Conservation (phyloP, 2,113 vertebrate species). For the Bucco capensis region DNA sequence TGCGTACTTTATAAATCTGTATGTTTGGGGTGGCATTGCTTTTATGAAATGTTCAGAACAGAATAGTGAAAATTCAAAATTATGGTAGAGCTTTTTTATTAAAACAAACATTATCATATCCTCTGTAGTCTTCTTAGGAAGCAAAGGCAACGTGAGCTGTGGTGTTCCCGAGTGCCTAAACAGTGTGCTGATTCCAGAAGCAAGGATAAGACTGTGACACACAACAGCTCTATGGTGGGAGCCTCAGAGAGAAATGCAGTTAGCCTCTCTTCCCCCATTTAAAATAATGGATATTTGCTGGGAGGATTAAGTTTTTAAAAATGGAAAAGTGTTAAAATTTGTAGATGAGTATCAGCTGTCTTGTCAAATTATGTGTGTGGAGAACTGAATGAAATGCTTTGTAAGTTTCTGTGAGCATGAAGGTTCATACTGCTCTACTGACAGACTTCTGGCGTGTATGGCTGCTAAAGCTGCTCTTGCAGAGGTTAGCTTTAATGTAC, state of each 20-base stretch:
- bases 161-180: not conserved
- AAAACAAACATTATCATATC: not conserved
- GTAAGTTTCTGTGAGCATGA: not conserved
- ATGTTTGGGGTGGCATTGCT: not conserved
- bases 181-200: not conserved
- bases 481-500: not conserved
- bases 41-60: not conserved
- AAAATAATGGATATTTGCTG: not conserved
- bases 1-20: not conserved
- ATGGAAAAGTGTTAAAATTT: not conserved
- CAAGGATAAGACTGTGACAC: not conserved
- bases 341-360: not conserved
- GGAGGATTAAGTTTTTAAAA: not conserved
- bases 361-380: not conserved
- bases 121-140: not conserved
- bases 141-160: not conserved
- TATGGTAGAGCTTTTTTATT: not conserved
- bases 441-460: fast-evolving
- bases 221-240: not conserved
- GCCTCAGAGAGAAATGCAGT: not conserved
- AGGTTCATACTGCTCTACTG: not conserved
- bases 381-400: not conserved
- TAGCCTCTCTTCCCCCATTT: not conserved
- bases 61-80: not conserved
- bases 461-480: not conserved